Evolutionary conservation across 2,797 vertebrate species (phyloP).

Genomic region (Mormyrops boulengeri): DNA sequence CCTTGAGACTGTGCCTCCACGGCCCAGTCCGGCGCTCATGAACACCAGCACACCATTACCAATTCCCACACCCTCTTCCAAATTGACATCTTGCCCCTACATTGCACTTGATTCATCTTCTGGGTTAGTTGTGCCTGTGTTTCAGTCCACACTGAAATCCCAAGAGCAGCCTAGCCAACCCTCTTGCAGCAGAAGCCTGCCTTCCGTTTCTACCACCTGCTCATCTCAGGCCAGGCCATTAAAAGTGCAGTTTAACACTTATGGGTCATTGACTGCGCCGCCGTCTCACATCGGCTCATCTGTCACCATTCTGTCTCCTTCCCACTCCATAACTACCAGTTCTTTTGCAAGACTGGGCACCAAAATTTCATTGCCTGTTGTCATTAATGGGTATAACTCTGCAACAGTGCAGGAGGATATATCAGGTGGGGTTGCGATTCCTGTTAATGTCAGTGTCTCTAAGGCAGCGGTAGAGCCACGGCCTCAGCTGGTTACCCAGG

Average conservation of each 20-base stretch:
- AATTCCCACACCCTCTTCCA: background rate
- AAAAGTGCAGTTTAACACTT: background rate
- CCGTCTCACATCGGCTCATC: slow-evolving; percentile 27
- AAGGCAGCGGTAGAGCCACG: slow-evolving; percentile 24
- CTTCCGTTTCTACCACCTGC: background rate
- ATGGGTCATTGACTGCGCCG: background rate
- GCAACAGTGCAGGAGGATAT: slow-evolving; percentile 45
- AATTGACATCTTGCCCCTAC: slow-evolving; percentile 27
- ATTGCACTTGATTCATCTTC: background rate
- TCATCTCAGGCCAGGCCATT: background rate
- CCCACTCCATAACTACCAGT: slow-evolving; percentile 28
- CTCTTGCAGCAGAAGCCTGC: background rate
- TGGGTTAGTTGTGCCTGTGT: background rate
- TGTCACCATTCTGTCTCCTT: slow-evolving; percentile 14
- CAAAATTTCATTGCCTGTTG: slow-evolving; percentile 36
- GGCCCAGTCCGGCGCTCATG: slow-evolving; percentile 29
- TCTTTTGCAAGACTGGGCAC: slow-evolving; percentile 37
- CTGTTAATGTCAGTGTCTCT: slow-evolving; percentile 52
- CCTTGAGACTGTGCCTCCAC: slow-evolving; percentile 29
- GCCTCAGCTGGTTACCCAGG: slow-evolving; percentile 25
- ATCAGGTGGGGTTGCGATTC: slow-evolving; percentile 41
- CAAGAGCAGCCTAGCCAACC: background rate
- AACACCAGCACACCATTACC: background rate
- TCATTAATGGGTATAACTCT: slow-evolving; percentile 67
- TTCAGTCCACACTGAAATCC: background rate